phyloP scores from a whole-genome alignment of 2,888 invertebrate genomes.

The Camponotus fellah region DNA sequence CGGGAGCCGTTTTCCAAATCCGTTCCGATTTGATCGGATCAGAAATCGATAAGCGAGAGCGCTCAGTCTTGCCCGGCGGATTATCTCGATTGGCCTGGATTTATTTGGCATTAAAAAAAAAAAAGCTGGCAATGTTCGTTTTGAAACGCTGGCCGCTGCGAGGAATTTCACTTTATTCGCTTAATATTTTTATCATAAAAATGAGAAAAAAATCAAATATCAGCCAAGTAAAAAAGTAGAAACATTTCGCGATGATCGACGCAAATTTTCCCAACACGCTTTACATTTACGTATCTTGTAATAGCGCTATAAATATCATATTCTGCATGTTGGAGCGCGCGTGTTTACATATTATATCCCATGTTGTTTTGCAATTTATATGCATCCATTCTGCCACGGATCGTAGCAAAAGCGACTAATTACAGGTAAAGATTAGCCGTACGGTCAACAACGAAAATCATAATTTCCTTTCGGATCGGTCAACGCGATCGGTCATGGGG shows the following conservation, averaged over 20 bases:
- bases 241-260: background rate
- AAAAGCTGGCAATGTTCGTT: constrained; percentile 20
- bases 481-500: constrained; percentile 55
- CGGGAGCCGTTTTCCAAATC: constrained; percentile 48
- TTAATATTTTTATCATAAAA: constrained; percentile 8
- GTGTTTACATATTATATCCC: background rate
- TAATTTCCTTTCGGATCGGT: constrained; percentile 62
- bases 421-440: constrained; percentile 44
- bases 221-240: background rate
- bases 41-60: constrained; percentile 52
- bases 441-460: constrained; percentile 63
- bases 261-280: background rate
- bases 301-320: constrained; percentile 15
- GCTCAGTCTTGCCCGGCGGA: constrained; percentile 39
- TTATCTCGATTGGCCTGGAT: constrained; percentile 53
- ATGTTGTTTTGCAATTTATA: constrained; percentile 40
- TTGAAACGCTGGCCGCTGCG: background rate
- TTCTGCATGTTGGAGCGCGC: background rate
- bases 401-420: constrained; percentile 55
- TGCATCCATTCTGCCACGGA: constrained; percentile 25
- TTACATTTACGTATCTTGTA: background rate
- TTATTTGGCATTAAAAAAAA: constrained; percentile 33
- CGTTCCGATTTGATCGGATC: constrained; percentile 53
- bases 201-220: background rate
- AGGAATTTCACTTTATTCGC: background rate